Evolutionary conservation across 1,140 invertebrate species (phyloP).

Genomic region (Drosophila ogumai): DNA sequence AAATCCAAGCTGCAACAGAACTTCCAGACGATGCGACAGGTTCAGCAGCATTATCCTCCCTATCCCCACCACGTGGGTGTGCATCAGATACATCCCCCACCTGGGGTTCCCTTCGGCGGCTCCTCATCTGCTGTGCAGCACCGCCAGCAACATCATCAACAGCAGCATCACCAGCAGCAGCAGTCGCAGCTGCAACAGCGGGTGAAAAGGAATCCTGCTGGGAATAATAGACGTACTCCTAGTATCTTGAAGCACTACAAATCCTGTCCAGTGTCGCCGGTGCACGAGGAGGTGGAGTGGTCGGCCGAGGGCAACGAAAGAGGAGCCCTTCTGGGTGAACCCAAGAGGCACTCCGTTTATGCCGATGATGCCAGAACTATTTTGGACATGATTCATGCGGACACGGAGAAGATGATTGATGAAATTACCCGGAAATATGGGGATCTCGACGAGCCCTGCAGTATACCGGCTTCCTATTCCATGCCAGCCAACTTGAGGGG

Average conservation of each 20-base stretch:
- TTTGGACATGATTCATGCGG: conserved; percentile 87
- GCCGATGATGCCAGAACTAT: conserved; percentile 87
- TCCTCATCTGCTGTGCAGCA: conserved; percentile 8
- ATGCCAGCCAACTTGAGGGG: conserved; percentile 68
- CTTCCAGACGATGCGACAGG: conserved; percentile 82
- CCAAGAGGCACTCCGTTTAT: conserved; percentile 82
- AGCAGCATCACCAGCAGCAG: conserved; percentile 11
- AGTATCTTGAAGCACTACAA: conserved; percentile 89
- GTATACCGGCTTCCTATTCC: conserved; percentile 64
- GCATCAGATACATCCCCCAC: conserved; percentile 82
- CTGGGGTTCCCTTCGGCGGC: conserved; percentile 70
- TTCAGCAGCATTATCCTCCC: conserved; percentile 84
- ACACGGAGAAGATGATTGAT: conserved; percentile 88
- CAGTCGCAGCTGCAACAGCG: conserved; percentile 32
- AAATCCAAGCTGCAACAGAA: conserved; percentile 85
- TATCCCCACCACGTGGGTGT: conserved; percentile 84
- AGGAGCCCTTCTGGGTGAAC: conserved; percentile 54
- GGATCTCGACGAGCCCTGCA: conserved; percentile 85
- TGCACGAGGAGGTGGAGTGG: conserved; percentile 89
- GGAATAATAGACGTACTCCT: conserved; percentile 85
- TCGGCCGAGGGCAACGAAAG: conserved; percentile 70
- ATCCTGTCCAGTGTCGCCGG: conserved; percentile 89
- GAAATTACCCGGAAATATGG: conserved; percentile 88
- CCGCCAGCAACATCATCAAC: conserved; percentile 20
- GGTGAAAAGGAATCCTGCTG: conserved; percentile 72